Base-by-base conservation (phyloP, 30 jellyfish, hydroid and myxozoan species). In the Aurelia aurita complex sp. Pacific region DNA sequence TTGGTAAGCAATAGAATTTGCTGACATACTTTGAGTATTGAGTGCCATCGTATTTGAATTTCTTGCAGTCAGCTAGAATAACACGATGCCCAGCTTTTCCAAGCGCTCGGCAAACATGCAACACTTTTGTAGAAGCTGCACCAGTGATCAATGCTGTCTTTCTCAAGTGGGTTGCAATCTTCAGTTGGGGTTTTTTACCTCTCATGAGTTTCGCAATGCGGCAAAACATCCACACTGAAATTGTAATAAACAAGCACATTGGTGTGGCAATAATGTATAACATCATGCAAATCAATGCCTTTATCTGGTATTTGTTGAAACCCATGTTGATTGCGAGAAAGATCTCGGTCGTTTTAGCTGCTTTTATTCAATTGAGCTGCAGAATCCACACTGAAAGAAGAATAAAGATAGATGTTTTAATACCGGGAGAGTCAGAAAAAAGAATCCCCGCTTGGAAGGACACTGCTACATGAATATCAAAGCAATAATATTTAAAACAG, bases 41-140 rank as follows among this genome's bases (percentile, higher is more conserved):
- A 16, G 29, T 36, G 11, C 85, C 85, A 74, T 52, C 23, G 15
- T 40, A 42, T 43, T 61, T 57, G 73, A 0, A 74, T 52, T 59
- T 74, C 51, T n/a, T 74, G 8, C 57, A 16, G 10, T 74, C 85
- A n/a, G 74, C 73, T 3, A 74, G 35, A 15, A 74, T 33, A 18
- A 74, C 46, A 2, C 71, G 59, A 50, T 74, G 85, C 5, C 85
- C 85, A 1, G 85, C 85, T 52, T 52, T 74, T 7, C 85, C 85
- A 52, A 74, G 72, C 11, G 57, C 35, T 74, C 73, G 53, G 51
- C 73, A 53, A 16, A 74, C 46, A 51, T 74, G 85, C n/a, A 74
- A 52, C 15, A 33, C 85, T 74, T 74, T 74, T 15, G 73, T 33
- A 10, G 11, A 40, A 17, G 53, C 57, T 5, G 85, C 15, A 10